Conservation (phyloP, 2,797 vertebrate species). For the Xiphorhynchus erythropygius region DNA sequence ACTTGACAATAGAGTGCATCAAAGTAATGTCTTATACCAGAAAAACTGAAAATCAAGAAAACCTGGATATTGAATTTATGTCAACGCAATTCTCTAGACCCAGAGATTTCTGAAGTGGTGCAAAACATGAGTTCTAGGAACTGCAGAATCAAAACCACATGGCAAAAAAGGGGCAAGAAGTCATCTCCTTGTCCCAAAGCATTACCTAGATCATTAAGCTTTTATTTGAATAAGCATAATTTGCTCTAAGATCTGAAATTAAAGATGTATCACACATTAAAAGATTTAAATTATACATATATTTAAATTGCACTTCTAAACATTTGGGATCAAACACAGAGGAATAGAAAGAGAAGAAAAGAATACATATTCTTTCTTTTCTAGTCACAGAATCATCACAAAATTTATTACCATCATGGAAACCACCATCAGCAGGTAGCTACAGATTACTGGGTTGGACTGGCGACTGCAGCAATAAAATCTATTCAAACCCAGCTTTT, state of each 20-base stretch:
- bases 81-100: not conserved
- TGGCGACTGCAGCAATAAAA: not conserved
- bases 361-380: not conserved
- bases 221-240: not conserved
- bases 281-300: not conserved
- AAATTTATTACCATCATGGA: not conserved
- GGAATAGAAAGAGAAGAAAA: not conserved
- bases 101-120: not conserved
- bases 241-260: not conserved
- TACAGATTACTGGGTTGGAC: not conserved
- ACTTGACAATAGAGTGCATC: not conserved
- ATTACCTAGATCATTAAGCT: not conserved
- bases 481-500: not conserved
- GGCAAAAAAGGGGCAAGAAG: not conserved
- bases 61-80: not conserved
- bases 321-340: not conserved
- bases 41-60: not conserved
- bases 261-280: not conserved
- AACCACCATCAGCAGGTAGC: not conserved
- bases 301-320: not conserved
- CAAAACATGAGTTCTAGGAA: not conserved
- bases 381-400: not conserved
- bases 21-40: not conserved
- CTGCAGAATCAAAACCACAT: not conserved
- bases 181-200: not conserved